These are phyloP conservation scores for Nicator chloris DNA, from an alignment of 2,113 vertebrate species.

Conservation along the genomic window DNA sequence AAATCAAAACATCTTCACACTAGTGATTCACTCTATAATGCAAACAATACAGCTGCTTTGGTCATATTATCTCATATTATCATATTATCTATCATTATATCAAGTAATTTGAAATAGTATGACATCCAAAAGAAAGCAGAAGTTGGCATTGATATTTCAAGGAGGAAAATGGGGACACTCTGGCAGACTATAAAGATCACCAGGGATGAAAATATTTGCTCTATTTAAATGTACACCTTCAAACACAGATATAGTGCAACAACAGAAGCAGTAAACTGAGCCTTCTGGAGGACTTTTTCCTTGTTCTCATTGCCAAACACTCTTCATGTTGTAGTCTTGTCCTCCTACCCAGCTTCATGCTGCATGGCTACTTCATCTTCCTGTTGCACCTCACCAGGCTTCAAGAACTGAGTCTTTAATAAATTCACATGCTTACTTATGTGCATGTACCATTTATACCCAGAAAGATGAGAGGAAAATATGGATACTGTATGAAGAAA, in stretches of 20 bases:
- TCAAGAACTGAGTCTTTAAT: not conserved
- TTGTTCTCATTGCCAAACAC: not conserved
- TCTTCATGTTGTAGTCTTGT: not conserved
- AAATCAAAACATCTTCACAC: conserved; percentile 22
- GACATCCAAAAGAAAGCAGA: not conserved
- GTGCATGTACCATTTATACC: not conserved
- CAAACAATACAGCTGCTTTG: not conserved
- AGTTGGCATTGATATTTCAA: not conserved
- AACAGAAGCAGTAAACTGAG: not conserved
- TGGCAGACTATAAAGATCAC: not conserved
- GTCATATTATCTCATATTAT: not conserved
- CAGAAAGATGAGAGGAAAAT: not conserved
- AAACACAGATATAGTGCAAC: not conserved
- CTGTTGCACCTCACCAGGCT: not conserved
- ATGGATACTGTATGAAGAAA: not conserved
- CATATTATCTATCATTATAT: not conserved
- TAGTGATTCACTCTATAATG: not conserved
- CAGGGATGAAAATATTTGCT: not conserved
- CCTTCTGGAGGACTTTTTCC: not conserved
- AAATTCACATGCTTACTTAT: not conserved
- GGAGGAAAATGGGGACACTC: not conserved
- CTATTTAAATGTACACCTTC: not conserved
- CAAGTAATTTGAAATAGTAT: not conserved
- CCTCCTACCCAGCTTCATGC: not conserved
- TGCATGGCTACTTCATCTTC: not conserved